phyloP scores from a whole-genome alignment of 2,797 vertebrate genomes.

The Pangasius larnaudii region DNA sequence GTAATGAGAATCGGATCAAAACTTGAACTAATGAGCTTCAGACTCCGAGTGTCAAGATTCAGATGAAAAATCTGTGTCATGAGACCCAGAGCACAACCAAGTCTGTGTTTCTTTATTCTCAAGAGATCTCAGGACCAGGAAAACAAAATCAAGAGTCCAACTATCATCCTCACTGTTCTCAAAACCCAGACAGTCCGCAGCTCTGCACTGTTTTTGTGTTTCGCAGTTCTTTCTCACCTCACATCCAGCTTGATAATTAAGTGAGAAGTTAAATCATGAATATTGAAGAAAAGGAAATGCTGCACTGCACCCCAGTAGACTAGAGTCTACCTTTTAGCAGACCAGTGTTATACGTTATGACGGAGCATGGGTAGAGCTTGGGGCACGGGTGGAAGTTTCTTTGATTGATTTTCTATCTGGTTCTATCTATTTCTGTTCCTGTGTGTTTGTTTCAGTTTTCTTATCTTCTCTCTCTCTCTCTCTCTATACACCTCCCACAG shows the following conservation, averaged over 20 bases:
- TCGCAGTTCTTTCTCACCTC: not conserved
- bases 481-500: conserved; percentile 55
- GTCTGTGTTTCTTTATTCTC: not conserved
- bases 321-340: not conserved
- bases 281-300: not conserved
- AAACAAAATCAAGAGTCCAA: not conserved
- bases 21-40: conserved; percentile 10
- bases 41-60: not conserved
- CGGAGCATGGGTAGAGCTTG: not conserved
- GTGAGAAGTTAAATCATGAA: not conserved
- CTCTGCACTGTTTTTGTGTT: not conserved
- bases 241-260: not conserved
- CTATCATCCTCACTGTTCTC: not conserved
- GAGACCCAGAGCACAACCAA: not conserved
- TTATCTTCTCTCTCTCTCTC: conserved; percentile 73
- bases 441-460: conserved; percentile 66
- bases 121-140: not conserved
- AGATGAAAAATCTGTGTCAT: conserved; percentile 1
- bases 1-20: not conserved
- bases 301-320: too few species aligned
- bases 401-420: conserved; percentile 28
- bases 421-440: conserved; percentile 6
- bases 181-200: not conserved
- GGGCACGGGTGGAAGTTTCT: not conserved
- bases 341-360: not conserved